Percentiles rank a stretch among this genome's conserved stretches.
These are phyloP conservation scores for Drosophila diplacantha DNA, from an alignment of 2,888 invertebrate genomes.

Conservation along the genomic window DNA sequence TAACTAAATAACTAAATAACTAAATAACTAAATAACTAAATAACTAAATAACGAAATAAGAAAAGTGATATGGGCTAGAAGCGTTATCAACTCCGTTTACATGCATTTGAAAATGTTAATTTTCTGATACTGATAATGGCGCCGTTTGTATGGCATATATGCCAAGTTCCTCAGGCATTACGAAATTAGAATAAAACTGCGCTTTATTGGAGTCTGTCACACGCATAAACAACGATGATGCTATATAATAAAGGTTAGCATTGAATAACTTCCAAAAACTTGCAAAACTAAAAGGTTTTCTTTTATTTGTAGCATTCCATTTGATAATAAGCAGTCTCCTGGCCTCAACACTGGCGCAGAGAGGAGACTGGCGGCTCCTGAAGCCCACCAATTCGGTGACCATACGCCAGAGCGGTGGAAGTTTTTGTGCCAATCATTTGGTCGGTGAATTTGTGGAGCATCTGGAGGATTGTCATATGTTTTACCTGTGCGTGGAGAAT, in stretches of 20 bases:
- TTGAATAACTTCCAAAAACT: background rate
- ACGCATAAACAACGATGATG: constrained; percentile 26
- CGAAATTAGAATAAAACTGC: constrained; percentile 65
- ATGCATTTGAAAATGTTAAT: constrained; percentile 64
- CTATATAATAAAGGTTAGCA: constrained; percentile 13
- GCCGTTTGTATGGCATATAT: constrained; percentile 50
- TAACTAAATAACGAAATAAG: constrained; percentile 44
- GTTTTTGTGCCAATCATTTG: constrained; percentile 59
- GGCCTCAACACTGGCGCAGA: constrained; percentile 1
- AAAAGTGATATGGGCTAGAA: constrained; percentile 18
- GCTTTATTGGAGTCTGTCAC: constrained; percentile 54
- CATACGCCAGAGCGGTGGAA: constrained; percentile 51
- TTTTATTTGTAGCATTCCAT: background rate
- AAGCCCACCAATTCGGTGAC: constrained; percentile 66
- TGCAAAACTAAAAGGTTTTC: background rate
- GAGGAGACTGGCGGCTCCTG: constrained; percentile 27
- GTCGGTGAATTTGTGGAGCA: constrained; percentile 72
- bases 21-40: too few relatives aligned
- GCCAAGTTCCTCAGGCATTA: constrained; percentile 52
- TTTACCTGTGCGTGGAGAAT: constrained; percentile 71
- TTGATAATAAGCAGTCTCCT: constrained; percentile 6
- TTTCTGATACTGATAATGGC: constrained; percentile 53
- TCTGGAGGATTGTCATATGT: constrained; percentile 68
- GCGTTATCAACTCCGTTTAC: constrained; percentile 55
- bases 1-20: constrained; percentile 57